Base-by-base conservation (phyloP, 2,888 invertebrate species). In the Nowickia ferox region DNA sequence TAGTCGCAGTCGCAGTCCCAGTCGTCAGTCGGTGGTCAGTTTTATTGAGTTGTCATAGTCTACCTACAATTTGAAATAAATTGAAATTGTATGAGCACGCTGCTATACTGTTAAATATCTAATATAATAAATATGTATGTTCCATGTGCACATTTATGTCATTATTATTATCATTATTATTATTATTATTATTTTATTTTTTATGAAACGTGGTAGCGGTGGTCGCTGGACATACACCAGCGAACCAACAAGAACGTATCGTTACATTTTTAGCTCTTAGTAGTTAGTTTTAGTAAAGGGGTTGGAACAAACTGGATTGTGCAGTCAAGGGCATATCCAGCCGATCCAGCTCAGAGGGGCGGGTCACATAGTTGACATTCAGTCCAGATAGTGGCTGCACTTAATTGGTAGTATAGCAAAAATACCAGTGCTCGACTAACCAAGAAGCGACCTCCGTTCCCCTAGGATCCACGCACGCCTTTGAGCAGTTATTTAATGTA, bases 141-240 rank as follows among this genome's bases (percentile, higher is more conserved):
- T 8, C 1, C 13, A 15, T 57, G 66, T 38, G 30, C 15, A 66
- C 38, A 51, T 38, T 10, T 22, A 55, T 22, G 22, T 40, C 57
- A 40, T 77, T 30, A 40, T 66, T 48, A 30, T 57, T 55, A 46
- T 66, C 66, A 68, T 79, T 79, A 65, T 46, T 55, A 66, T 46
- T 63, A 63, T 71, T 71, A 46, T 15, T 68, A 22, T 59, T 13
- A 61, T 53, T 66, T 44, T 79, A 30, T 71, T 80, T 68, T 81
- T 75, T 61, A 30, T 59, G 30, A 51, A 30, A 40, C 13, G 86
- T 88, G 87, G 88, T 89, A 87, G 87, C 89, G 90, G 89, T 90
- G 90, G 89, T 85, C 89, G 89, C 42, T 68, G 74, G 30, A 19
- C 57, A 71, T 30, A 51, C 40, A 10, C 61, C 61, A 59, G 40